Conservation (phyloP, 2,888 invertebrate genomes). For the Drosophila putrida region DNA sequence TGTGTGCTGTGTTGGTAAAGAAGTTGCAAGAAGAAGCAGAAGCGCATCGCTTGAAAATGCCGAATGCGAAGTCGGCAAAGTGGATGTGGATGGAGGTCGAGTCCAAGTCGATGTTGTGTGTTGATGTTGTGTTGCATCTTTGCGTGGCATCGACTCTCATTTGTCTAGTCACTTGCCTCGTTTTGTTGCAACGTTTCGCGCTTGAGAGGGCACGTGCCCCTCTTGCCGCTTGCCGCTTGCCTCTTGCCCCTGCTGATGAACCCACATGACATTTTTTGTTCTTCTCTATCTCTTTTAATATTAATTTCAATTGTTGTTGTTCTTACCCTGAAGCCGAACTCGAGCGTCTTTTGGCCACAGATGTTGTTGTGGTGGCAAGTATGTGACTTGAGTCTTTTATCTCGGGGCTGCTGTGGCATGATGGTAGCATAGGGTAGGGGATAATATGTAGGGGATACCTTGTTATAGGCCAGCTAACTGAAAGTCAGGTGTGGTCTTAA, state of each 20-base stretch:
- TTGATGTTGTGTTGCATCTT: conserved; percentile 43
- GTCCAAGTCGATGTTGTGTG: background rate
- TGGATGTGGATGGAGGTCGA: conserved; percentile 2
- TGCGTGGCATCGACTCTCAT: conserved; percentile 20
- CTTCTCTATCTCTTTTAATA: background rate
- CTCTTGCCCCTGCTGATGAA: conserved; percentile 27
- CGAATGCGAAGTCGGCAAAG: conserved; percentile 1
- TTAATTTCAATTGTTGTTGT: background rate
- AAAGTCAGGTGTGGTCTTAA: conserved; percentile 1
- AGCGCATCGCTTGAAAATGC: conserved; percentile 1
- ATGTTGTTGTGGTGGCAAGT: conserved; percentile 30
- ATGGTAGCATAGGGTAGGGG: background rate
- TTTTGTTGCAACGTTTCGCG: conserved; percentile 73
- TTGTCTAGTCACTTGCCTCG: conserved; percentile 48
- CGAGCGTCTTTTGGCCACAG: conserved; percentile 16
- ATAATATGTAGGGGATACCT: background rate
- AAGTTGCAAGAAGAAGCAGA: background rate
- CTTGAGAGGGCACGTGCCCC: conserved; percentile 81
- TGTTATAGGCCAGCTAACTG: background rate
- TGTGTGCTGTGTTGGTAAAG: background rate
- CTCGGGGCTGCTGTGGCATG: conserved; percentile 17
- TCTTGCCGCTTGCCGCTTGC: conserved; percentile 12
- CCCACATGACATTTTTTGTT: conserved; percentile 76
- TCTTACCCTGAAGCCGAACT: conserved; percentile 4
- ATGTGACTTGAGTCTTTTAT: conserved; percentile 24